Percentiles rank a stretch among this genome's conserved stretches.
Evolutionary conservation across 2,113 vertebrate species (phyloP).

Genomic region (Nothobranchius furzeri): DNA sequence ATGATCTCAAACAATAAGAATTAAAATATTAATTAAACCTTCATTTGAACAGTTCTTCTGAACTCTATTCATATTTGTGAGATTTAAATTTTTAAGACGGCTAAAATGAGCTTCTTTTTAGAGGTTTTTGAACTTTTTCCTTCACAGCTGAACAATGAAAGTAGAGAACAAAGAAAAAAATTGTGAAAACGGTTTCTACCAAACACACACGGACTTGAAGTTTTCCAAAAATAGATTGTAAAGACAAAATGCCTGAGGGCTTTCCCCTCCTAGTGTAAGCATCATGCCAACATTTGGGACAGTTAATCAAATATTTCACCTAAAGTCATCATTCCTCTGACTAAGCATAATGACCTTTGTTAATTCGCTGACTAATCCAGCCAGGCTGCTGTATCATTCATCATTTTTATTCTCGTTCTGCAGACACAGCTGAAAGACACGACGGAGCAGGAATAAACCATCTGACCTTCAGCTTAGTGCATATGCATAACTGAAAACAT

Average conservation of each 20-base stretch:
- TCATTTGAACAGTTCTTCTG: no score
- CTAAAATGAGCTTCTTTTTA: no score
- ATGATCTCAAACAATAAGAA: no score
- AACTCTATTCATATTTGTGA: no score
- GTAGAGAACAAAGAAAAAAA: no score
- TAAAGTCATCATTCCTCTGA: constrained; percentile 61
- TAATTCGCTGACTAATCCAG: constrained; percentile 52
- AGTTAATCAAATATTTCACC: constrained; percentile 56
- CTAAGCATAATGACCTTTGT: constrained; percentile 59
- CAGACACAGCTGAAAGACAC: constrained; percentile 39
- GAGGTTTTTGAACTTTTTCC: no score
- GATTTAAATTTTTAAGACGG: no score
- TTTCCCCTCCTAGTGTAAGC: constrained; percentile 41
- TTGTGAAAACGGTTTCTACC: no score
- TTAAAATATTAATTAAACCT: no score
- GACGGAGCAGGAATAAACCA: constrained; percentile 17
- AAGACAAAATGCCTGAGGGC: constrained; percentile 34
- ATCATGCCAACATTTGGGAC: constrained; percentile 38
- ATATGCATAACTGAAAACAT: constrained; percentile 48
- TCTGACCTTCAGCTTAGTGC: constrained; percentile 24
- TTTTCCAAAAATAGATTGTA: constrained; percentile 17
- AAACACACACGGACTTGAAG: not conserved
- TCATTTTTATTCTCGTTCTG: constrained; percentile 34
- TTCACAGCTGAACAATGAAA: no score
- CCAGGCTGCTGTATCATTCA: constrained; percentile 45